A percentile compares a stretch with the other conserved stretches of the same genome.
Conservation (phyloP, 2,797 vertebrate genomes). For the Semotilus atromaculatus region DNA sequence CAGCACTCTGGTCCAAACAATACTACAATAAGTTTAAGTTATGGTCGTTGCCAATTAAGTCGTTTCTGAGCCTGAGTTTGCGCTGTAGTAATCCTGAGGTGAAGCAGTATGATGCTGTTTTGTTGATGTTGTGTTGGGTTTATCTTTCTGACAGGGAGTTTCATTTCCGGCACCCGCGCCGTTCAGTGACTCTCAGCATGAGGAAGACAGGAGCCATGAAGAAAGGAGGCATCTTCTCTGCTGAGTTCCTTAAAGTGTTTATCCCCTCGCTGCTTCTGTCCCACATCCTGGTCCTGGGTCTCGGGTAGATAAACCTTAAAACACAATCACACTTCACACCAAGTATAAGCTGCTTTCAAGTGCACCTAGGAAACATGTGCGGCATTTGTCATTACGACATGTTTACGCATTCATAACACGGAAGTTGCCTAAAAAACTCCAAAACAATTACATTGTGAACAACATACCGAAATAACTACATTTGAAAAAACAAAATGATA, state of each 20-base stretch:
- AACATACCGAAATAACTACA: background rate
- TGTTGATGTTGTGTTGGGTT: background rate
- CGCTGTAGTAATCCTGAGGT: too few species aligned
- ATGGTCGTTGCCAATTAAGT: too few species aligned
- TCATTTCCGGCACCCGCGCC: conserved; percentile 95
- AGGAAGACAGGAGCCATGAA: conserved; percentile 98
- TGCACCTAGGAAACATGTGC: background rate
- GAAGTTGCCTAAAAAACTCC: background rate
- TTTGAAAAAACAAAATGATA: background rate
- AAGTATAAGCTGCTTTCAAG: background rate
- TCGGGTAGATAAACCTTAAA: conserved; percentile 85
- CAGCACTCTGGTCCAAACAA: background rate
- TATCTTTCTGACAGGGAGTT: conserved; percentile 85
- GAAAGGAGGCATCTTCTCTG: conserved; percentile 98
- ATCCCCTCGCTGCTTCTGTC: conserved; percentile 97
- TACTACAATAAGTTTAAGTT: too few species aligned
- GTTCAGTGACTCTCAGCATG: conserved; percentile 94
- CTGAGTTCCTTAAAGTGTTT: conserved; percentile 97
- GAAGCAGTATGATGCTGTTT: background rate
- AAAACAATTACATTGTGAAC: background rate
- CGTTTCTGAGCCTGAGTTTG: too few species aligned
- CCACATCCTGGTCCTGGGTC: conserved; percentile 94
- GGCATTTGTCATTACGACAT: background rate
- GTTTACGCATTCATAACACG: background rate
- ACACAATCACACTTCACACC: background rate